Evolutionary conservation across 2,113 vertebrate species (phyloP).

Genomic region (Prinia subflava): DNA sequence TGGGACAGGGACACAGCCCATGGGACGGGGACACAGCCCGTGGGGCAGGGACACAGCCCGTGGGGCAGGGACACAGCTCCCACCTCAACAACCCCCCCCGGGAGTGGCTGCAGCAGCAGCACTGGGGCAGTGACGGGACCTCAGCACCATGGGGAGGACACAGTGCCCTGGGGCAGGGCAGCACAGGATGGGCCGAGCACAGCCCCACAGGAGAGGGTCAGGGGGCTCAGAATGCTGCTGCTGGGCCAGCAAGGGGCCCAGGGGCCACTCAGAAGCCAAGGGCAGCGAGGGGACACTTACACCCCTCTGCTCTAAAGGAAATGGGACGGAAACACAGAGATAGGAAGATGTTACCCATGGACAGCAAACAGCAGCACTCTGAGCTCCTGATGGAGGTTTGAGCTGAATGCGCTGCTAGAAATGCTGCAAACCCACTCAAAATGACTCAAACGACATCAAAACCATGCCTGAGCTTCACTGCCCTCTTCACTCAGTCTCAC

Average conservation of each 20-base stretch:
- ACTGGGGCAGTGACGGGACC: too few species aligned
- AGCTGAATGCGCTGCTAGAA: not conserved
- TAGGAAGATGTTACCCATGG: accelerated
- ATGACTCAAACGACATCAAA: not conserved
- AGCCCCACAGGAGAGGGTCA: not conserved
- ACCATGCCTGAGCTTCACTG: not conserved
- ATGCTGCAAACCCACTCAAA: not conserved
- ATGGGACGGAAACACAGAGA: not conserved
- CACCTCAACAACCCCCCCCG: not conserved
- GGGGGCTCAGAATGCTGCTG: not conserved
- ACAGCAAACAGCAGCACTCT: not conserved
- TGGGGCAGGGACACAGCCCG: too few species aligned
- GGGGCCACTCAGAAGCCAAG: not conserved
- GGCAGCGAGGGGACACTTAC: not conserved
- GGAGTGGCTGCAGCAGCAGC: accelerated
- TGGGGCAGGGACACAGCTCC: not conserved
- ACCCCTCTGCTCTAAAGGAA: not conserved
- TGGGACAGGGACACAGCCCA: too few species aligned
- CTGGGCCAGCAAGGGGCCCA: not conserved
- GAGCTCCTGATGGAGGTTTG: not conserved
- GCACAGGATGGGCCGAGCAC: not conserved
- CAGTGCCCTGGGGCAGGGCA: accelerated
- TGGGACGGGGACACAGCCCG: too few species aligned
- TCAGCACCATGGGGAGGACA: not conserved
- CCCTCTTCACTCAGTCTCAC: not conserved